Evolutionary conservation across 2,797 vertebrate species (phyloP).

Genomic region (Eulemur albifrons): DNA sequence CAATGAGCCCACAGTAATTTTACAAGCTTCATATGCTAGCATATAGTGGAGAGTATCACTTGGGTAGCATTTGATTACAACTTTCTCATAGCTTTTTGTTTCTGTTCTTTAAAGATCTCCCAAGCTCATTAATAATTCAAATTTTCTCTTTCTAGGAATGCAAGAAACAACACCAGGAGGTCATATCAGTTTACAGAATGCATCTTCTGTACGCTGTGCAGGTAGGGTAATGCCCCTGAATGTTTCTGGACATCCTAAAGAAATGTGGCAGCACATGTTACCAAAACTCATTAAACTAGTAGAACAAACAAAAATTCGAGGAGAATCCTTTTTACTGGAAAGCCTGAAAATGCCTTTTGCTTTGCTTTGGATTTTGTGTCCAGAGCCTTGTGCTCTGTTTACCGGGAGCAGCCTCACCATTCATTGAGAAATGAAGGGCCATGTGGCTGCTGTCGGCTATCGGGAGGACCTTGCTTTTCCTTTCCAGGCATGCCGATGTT

Average conservation of each 20-base stretch:
- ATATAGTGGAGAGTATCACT: neutral
- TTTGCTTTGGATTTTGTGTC: neutral
- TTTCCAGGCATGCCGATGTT: neutral
- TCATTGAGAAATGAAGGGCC: neutral
- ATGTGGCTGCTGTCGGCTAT: neutral
- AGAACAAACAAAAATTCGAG: neutral
- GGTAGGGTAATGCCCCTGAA: slow-evolving; percentile 83
- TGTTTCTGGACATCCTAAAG: neutral
- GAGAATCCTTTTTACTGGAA: neutral
- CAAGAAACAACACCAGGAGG: slow-evolving; percentile 97
- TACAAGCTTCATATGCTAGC: neutral
- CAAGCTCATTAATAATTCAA: slow-evolving; percentile 16
- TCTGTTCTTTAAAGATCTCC: neutral
- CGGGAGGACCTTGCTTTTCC: neutral
- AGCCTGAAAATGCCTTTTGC: neutral
- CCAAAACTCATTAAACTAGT: neutral
- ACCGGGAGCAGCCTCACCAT: neutral
- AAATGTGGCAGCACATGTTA: neutral
- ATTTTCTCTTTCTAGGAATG: slow-evolving; percentile 89
- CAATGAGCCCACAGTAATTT: neutral
- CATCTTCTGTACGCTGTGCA: slow-evolving; percentile 98
- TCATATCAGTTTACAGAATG: slow-evolving; percentile 97
- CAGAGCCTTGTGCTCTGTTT: neutral
- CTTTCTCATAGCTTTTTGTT: neutral
- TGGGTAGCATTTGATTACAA: neutral